These are phyloP conservation scores for Microctenopoma stevenorrisi DNA, from an alignment of 2,797 vertebrate species.

Conservation along the genomic window DNA sequence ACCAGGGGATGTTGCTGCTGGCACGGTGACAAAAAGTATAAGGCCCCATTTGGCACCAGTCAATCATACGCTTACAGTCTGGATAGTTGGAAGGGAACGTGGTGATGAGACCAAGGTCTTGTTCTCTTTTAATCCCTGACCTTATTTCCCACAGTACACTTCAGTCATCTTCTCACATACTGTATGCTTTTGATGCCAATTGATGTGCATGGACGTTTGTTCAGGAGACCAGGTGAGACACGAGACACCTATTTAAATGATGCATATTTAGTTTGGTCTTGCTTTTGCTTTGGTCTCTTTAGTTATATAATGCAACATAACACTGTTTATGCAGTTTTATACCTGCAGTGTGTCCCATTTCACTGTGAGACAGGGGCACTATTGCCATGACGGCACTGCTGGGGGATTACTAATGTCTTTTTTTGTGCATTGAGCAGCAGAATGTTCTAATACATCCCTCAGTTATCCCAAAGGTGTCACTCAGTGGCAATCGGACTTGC, in stretches of 20 bases:
- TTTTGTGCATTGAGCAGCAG: too few relatives aligned
- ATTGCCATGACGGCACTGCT: too few relatives aligned
- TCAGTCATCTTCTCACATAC: constrained; percentile 20
- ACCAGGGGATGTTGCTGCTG: constrained; percentile 70
- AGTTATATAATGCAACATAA: too few relatives aligned
- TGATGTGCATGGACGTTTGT: too few relatives aligned
- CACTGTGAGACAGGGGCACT: too few relatives aligned
- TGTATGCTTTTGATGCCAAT: not conserved
- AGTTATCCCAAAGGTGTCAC: too few relatives aligned
- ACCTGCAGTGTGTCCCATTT: too few relatives aligned
- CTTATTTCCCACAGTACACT: constrained; percentile 63
- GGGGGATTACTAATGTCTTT: too few relatives aligned
- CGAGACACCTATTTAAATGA: not conserved
- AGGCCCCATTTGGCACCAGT: constrained; percentile 66
- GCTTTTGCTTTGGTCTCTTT: too few relatives aligned
- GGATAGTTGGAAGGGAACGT: constrained; percentile 53
- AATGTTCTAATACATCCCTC: too few relatives aligned
- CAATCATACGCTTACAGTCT: constrained; percentile 56
- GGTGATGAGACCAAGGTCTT: constrained; percentile 61
- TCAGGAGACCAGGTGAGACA: not conserved
- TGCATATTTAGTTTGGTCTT: not conserved
- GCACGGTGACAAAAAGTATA: constrained; percentile 66
- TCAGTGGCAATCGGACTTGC: too few relatives aligned
- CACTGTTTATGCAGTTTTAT: too few relatives aligned
- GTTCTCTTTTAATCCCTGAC: constrained; percentile 72